Base-by-base conservation (phyloP, 2,797 vertebrate species). In the Peromyscus melanophrys region DNA sequence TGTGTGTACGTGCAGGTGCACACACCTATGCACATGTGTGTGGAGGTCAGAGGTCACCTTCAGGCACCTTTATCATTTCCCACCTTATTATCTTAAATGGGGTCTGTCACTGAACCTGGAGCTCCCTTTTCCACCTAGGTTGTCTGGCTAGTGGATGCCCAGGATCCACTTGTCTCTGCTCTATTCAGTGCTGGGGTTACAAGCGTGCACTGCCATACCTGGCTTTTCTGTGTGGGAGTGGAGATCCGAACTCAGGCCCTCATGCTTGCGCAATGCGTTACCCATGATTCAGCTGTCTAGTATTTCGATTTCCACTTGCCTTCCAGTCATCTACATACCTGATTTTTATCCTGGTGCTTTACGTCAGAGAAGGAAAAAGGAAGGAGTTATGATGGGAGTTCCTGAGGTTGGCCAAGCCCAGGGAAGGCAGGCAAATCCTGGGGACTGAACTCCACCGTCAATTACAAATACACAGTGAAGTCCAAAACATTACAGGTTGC, bases 331-430 rank as follows among this genome's bases (percentile, higher is more conserved):
- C 25, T 29, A 4, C 43, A 23, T 16, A 23, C 67, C 69, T 29
- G n/a, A 59, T 46, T 80, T 81, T 57, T 40, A 73, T 49, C 49
- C 75, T 14, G 1, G 63, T 63, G 52, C 73, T 84, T 17, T 67
- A 14, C 29, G n/a, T 85, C 43, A 19, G 85, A 82, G 84, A 61
- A 78, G 75, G 81, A 84, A 93, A 84, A 96, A 85, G 77, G 55
- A 93, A 81, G 17, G 8, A 43, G 9, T 80, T 80, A 69, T 75
- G n/a, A 71, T 94, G 23, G 77, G 52, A 43, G 59, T 88, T 57
- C 81, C 80, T 78, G 67, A 87, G 86, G 37, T 55, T 88, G 87
- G 67, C 34, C 52, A 34, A 65, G 34, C 80, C 21, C 29, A 81
- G 78, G 73, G 88, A 92, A 90, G 89, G 21, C 34, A 55, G 40